phyloP scores from a whole-genome alignment of 2,888 invertebrate genomes.

The Polymixis flavicincta region DNA sequence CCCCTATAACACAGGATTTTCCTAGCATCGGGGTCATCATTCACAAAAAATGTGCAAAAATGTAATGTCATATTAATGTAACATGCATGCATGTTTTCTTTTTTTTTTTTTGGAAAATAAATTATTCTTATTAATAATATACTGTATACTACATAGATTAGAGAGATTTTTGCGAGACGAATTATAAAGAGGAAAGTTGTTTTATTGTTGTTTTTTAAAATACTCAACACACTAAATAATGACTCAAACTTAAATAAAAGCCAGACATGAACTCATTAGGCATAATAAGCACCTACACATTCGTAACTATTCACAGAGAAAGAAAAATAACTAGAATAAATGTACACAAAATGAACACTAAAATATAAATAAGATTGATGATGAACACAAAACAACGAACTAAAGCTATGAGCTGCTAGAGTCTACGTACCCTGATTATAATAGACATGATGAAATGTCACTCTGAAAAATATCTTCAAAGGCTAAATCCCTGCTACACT shows the following conservation, averaged over 20 bases:
- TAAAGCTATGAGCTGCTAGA: background rate
- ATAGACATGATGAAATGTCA: slow-evolving; percentile 21
- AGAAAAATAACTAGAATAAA: background rate
- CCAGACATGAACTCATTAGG: background rate
- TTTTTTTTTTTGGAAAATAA: too few relatives aligned
- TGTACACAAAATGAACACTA: background rate
- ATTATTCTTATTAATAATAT: too few relatives aligned
- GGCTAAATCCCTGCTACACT: slow-evolving; percentile 18
- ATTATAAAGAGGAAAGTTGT: background rate
- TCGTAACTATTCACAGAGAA: background rate
- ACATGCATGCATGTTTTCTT: too few relatives aligned
- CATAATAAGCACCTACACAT: background rate
- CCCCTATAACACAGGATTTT: too few relatives aligned
- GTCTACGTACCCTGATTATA: background rate
- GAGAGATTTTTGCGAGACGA: too few relatives aligned
- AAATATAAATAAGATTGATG: background rate
- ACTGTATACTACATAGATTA: background rate
- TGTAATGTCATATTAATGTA: too few relatives aligned
- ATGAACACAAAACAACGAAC: background rate
- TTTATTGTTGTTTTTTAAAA: background rate
- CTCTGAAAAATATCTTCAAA: slow-evolving; percentile 41
- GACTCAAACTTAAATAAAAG: background rate
- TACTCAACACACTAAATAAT: background rate
- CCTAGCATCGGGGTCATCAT: too few relatives aligned
- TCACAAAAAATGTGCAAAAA: too few relatives aligned